Evolutionary conservation across 2,888 invertebrate genomes (phyloP), one percentile per base, ranked within the genome.

Genomic region (Cataglyphis albicans): DNA sequence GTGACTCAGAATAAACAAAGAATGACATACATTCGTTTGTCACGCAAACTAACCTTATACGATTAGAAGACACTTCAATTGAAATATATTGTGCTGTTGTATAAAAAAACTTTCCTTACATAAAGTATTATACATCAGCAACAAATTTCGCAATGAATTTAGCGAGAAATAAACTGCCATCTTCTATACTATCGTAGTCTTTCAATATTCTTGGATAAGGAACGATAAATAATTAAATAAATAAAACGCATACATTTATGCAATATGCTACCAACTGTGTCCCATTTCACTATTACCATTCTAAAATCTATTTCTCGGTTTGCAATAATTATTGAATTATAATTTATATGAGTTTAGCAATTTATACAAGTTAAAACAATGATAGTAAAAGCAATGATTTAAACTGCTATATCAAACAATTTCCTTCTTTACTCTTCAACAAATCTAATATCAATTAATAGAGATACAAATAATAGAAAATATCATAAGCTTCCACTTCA

Each of bases 171-270:
- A 67, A 57, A 41, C 6, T 76, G 48, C 48, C 44, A n/a, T 18
- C 12, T 74, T 67, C 38, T 76, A 61, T 7, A 25, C 61, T 64
- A 82, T 74, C n/a, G 74, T 63, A 81, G 63, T 63, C 67, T 82
- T 57, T 65, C 67, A 67, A 52, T 38, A 35, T 70, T 57, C 55
- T 52, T 73, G 44, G 41, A 82, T 73, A 73, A 67, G 41, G 41
- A 57, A 78, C 41, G 21, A 65, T 38, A 5, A 70, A 55, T 55
- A 52, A 9, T 70, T 32, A 41, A 88, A 87, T 88, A 88, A 88
- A 88, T 87, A 88, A 87, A 83, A 83, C 32, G 41, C 72, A 67
- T 67, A 55, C 21, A 21, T 78, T 59, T 70, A 61, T 41, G 18
- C 21, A 59, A 78, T 15, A 18, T 10, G 32, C 44, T 25, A 41